These are phyloP conservation scores for Drosophila chauvacae DNA, from an alignment of 1,140 invertebrate genomes.

Conservation along the genomic window DNA sequence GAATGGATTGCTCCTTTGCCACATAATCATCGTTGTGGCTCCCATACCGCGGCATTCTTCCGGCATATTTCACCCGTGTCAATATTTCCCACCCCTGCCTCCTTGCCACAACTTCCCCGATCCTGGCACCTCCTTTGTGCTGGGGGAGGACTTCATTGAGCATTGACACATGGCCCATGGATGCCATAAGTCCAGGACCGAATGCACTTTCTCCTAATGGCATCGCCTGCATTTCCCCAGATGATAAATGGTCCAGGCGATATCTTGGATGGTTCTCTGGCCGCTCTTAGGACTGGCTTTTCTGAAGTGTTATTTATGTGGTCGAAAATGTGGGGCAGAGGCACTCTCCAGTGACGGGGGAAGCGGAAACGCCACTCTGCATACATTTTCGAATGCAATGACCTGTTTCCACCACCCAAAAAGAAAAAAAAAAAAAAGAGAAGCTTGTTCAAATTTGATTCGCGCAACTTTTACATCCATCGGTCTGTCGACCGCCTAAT, in stretches of 20 bases:
- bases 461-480: constrained; percentile 37
- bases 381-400: constrained; percentile 27
- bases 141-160: constrained; percentile 34
- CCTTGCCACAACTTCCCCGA: background rate
- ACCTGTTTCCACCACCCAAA: constrained; percentile 15
- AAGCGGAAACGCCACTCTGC: constrained; percentile 9
- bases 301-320: constrained; percentile 53
- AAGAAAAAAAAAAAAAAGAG: background rate
- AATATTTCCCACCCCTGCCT: constrained; percentile 11
- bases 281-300: constrained; percentile 3
- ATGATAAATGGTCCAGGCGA: constrained; percentile 54
- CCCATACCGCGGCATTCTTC: constrained; percentile 8
- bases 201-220: constrained; percentile 53
- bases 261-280: constrained; percentile 27
- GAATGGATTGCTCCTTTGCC: constrained; percentile 42
- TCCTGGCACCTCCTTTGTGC: constrained; percentile 18
- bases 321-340: constrained; percentile 38
- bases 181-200: constrained; percentile 48
- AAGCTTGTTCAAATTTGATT: constrained; percentile 50
- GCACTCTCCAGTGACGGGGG: background rate
- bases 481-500: constrained; percentile 54
- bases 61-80: constrained; percentile 39
- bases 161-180: constrained; percentile 48
- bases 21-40: constrained; percentile 43
- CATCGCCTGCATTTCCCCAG: constrained; percentile 35